Percentiles rank a stretch among this genome's conserved stretches.
These are phyloP conservation scores for Phaonia tiefii DNA, from an alignment of 2,888 invertebrate species.

Conservation along the genomic window DNA sequence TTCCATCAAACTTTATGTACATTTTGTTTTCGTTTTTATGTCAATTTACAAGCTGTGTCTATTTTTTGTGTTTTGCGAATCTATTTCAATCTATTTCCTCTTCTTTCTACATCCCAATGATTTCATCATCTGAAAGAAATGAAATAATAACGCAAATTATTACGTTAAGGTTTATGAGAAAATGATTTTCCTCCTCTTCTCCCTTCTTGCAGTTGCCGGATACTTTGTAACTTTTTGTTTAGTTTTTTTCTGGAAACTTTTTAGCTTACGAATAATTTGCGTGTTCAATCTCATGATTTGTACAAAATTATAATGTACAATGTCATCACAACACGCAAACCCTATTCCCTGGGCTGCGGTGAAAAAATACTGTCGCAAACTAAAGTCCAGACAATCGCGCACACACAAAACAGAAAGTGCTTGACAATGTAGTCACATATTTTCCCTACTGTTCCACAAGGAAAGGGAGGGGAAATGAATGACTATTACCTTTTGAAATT, in stretches of 20 bases:
- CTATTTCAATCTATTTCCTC: no score
- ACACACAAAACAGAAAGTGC: background rate
- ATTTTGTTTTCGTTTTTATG: no score
- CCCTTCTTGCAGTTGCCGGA: background rate
- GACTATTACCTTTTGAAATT: conserved; percentile 31
- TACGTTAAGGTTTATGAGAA: conserved; percentile 23
- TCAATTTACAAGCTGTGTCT: no score
- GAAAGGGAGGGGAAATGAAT: no score
- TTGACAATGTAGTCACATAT: conserved; percentile 48
- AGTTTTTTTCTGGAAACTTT: conserved; percentile 2
- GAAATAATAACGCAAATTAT: background rate
- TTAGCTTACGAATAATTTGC: conserved; percentile 54
- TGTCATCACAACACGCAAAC: conserved; percentile 66
- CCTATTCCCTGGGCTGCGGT: background rate
- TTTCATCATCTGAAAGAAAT: background rate
- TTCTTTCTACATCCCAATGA: background rate
- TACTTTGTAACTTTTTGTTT: background rate
- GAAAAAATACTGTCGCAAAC: background rate
- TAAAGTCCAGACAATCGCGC: conserved; percentile 10
- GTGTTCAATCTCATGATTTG: conserved; percentile 64
- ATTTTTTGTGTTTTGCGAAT: no score
- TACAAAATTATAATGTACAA: conserved; percentile 64
- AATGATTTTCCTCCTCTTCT: background rate
- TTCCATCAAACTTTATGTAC: no score
- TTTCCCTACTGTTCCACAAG: conserved; percentile 44